phyloP scores from a whole-genome alignment of 2,797 vertebrate species.

The Ceyx erithaca region DNA sequence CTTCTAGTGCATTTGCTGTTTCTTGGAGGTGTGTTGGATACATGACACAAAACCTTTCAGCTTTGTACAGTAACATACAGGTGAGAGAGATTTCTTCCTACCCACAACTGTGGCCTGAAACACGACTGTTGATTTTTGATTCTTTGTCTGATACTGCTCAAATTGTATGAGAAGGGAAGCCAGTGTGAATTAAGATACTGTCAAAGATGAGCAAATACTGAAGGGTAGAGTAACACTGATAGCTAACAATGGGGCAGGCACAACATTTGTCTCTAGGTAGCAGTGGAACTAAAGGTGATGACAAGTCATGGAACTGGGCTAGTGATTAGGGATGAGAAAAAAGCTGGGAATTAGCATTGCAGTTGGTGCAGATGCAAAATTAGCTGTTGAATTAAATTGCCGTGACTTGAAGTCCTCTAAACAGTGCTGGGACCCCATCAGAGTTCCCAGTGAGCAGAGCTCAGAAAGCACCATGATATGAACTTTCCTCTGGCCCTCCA shows the following conservation, averaged over 20 bases:
- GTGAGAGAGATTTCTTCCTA: background rate
- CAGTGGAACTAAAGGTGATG: background rate
- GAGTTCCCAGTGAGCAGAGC: background rate
- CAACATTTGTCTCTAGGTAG: background rate
- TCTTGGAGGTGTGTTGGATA: background rate
- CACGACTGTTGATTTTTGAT: background rate
- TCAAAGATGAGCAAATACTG: background rate
- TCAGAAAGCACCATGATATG: background rate
- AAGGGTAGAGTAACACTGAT: background rate
- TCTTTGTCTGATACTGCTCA: background rate
- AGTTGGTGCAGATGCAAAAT: background rate
- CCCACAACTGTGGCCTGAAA: background rate
- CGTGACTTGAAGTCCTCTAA: background rate
- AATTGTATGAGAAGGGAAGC: background rate
- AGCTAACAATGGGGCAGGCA: background rate
- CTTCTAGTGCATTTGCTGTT: background rate
- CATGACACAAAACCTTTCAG: background rate
- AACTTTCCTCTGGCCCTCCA: background rate
- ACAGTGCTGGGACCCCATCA: background rate
- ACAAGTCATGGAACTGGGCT: background rate
- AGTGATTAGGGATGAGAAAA: background rate
- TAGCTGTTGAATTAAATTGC: background rate
- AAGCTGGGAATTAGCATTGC: background rate
- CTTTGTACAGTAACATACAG: background rate
- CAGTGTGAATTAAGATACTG: background rate